Evolutionary conservation across 2,797 vertebrate species (phyloP).

Genomic region (Amblyraja radiata): DNA sequence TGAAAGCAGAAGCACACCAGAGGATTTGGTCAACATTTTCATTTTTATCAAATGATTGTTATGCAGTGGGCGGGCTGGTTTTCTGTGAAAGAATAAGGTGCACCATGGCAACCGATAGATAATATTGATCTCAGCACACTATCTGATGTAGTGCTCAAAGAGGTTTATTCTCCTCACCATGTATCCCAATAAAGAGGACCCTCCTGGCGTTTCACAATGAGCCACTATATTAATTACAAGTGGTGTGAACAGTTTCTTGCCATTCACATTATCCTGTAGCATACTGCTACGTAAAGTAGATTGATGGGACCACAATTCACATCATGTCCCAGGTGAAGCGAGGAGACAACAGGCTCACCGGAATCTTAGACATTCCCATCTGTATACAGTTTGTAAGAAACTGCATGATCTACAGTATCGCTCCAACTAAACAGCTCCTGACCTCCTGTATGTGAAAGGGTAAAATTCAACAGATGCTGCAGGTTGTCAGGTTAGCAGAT

Average conservation of each 20-base stretch:
- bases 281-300: not conserved
- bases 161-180: not conserved
- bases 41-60: not conserved
- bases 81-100: not conserved
- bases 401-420: not conserved
- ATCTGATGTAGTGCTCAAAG: not conserved
- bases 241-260: not conserved
- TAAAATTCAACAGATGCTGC: not conserved
- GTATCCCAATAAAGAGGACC: not conserved
- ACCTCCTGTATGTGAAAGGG: not conserved
- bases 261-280: not conserved
- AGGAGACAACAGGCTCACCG: not conserved
- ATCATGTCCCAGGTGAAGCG: not conserved
- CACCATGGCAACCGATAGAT: not conserved
- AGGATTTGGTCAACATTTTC: not conserved
- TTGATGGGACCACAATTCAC: not conserved
- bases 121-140: not conserved
- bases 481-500: not conserved
- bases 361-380: not conserved
- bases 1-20: not conserved
- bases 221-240: not conserved
- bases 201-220: not conserved
- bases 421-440: not conserved
- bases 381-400: not conserved
- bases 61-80: not conserved